Evolutionary conservation across 2,888 invertebrate genomes (phyloP).

Genomic region (Patella pellucida): DNA sequence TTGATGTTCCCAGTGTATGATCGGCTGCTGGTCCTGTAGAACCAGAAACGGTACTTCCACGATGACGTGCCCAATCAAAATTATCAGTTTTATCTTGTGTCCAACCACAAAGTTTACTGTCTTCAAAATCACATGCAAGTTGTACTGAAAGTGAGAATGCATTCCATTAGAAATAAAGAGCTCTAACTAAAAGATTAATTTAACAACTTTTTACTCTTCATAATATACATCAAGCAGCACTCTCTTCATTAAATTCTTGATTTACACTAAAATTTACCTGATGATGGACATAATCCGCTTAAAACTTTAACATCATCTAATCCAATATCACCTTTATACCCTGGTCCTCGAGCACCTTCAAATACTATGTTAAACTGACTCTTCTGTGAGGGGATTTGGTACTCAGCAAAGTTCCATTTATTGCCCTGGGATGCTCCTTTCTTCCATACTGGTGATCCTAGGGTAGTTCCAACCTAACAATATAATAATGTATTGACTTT

Average conservation of each 20-base stretch:
- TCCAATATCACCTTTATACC: conserved; percentile 60
- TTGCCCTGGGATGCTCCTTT: conserved; percentile 57
- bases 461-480: conserved; percentile 37
- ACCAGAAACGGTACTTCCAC: conserved; percentile 45
- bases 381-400: conserved; percentile 34
- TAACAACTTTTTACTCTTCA: not conserved
- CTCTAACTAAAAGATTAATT: no score
- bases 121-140: conserved; percentile 56
- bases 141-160: conserved; percentile 29
- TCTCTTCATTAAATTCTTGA: not conserved
- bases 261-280: conserved; percentile 33
- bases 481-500: not conserved
- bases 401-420: conserved; percentile 50
- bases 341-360: conserved; percentile 61
- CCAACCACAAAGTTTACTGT: conserved; percentile 58
- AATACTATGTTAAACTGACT: conserved; percentile 51
- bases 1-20: conserved; percentile 51
- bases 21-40: conserved; percentile 56
- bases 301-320: conserved; percentile 60
- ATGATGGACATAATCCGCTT: conserved; percentile 40
- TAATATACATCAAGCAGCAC: no score
- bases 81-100: conserved; percentile 48
- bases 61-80: conserved; percentile 58
- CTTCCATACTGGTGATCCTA: conserved; percentile 48
- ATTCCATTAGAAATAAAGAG: not conserved